Conservation (phyloP, 2,113 vertebrate species). For the Passer domesticus region DNA sequence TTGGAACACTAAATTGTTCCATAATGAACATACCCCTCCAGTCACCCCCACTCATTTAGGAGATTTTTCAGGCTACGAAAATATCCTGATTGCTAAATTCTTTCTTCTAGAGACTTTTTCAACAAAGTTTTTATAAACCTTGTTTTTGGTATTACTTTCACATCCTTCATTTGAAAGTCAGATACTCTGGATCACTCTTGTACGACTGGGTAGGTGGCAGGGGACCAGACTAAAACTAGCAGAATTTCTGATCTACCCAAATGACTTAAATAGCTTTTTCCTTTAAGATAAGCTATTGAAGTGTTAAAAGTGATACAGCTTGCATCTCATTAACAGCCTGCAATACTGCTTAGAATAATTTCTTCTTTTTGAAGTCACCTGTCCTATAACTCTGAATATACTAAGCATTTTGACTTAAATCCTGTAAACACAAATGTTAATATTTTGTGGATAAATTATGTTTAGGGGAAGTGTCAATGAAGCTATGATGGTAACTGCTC, state of each 20-base stretch:
- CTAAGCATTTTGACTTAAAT: background rate
- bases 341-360: background rate
- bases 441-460: background rate
- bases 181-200: background rate
- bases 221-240: background rate
- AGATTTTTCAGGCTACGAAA: background rate
- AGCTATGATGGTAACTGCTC: background rate
- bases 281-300: background rate
- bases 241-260: constrained; percentile 21
- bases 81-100: background rate
- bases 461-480: background rate
- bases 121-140: background rate
- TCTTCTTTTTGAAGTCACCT: background rate
- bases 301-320: constrained; percentile 7
- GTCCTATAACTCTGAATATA: background rate
- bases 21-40: background rate
- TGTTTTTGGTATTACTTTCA: constrained; percentile 1
- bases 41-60: background rate
- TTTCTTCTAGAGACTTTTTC: background rate
- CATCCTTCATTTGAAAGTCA: constrained; percentile 16
- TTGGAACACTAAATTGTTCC: background rate
- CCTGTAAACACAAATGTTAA: background rate
- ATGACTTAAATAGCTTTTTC: background rate
- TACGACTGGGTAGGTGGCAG: background rate
- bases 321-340: background rate